Base-by-base conservation (phyloP, 2,888 invertebrate species). In the Rhagonycha fulva region DNA sequence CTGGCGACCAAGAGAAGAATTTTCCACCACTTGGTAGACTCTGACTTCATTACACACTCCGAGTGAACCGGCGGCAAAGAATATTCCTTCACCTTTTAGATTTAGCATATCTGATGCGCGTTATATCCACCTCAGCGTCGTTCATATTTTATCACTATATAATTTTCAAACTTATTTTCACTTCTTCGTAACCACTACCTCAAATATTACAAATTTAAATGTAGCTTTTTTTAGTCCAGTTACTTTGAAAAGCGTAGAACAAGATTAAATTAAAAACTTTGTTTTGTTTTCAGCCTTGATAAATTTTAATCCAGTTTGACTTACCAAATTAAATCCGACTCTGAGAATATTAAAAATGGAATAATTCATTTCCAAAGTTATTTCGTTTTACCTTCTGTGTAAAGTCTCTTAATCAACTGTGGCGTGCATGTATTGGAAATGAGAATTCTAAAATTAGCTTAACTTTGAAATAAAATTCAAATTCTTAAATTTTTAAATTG, bases 101-200 rank as follows among this genome's bases (percentile, higher is more conserved):
- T 82, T 81, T 81, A 78, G 81, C 82, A 83, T 83, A 82, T 82
- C 81, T 82, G 82, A 81, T 82, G 80, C 80, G 80, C 76, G 71
- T 78, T 78, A 82, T 82, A 81, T 79, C 81, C 79, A 79, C 79
- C 78, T 76, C 77, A 71, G 73, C 80, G 81, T 81, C 79, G 79
- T 81, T 80, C 80, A 81, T 82, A 82, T 82, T 83, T 83, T 83
- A 82, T 83, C 82, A 81, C 81, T 80, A 81, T 81, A 82, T 82
- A 82, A 83, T 83, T 83, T 82, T 76, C 72, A 77, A 80, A 82
- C 81, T 82, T 82, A 79, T 80, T 80, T 80, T 76, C 76, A 73
- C 75, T 76, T 68, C 74, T 66, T 28, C 71, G 47, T 71, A 73
- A 72, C 62, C 72, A 68, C 72, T 30, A 67, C 72, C 61, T 62